Evolutionary conservation across 2,113 vertebrate genomes (phyloP), one percentile per base, ranked within the genome.

Genomic region (Calidris pygmaea): DNA sequence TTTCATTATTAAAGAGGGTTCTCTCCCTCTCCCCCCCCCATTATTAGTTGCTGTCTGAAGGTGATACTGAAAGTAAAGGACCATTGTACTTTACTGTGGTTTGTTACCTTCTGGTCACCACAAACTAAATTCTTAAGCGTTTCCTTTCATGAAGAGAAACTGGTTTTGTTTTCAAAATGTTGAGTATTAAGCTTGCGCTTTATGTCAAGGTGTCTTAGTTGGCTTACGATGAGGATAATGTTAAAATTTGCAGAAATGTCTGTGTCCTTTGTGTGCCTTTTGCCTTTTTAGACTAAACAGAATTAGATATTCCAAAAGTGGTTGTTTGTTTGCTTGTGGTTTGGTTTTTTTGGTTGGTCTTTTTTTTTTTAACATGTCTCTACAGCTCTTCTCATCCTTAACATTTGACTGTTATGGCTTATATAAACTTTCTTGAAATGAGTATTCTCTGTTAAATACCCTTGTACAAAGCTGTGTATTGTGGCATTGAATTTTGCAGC

Each of bases 401-500:
- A 32, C 16, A 4, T 81, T 84, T 87, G 23, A 16, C 50, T 92
- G 11, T 78, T 86, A 22, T 0, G 3, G 39, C 10, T 85, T 82
- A 34, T 4, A 30, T 78, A 56, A 78, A 67, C 21, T 21, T 87
- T 12, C 48, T 78, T 68, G 48, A 89, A 95, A 82, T 67, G 18
- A 68, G 16, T 85, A 21, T 43, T 89, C 37, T 72, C 26, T 87
- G 35, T 81, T 82, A 75, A 95, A 82, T 91, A 71, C 37, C 37
- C n/a, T 45, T 63, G 34, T 70, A 35, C 43, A 93, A 91, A 89
- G 52, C 68, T 78, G 4, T 67, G 48, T 63, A 27, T 87, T 93
- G 74, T 87, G 65, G 34, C 39, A 63, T 10, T 76, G 65, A 81
- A 18, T 95, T 94, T 82, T 82, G 77, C 66, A 82, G 89, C 30